These are phyloP conservation scores for Cephonodes hylas DNA, from an alignment of 2,888 invertebrate genomes.

Conservation along the genomic window DNA sequence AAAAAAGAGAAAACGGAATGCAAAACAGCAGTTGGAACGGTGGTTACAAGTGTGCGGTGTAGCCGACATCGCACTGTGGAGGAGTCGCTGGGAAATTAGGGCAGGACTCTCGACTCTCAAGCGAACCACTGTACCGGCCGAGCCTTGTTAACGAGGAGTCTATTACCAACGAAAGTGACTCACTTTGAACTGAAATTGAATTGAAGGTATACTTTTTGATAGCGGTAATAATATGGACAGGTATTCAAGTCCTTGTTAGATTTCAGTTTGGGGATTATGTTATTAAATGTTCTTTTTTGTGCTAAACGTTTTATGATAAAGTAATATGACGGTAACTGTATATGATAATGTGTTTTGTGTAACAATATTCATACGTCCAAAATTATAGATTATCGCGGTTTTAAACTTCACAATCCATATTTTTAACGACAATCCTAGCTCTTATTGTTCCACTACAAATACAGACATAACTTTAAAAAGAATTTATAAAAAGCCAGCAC, in stretches of 20 bases:
- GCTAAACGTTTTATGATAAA: too few species aligned
- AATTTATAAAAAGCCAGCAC: too few species aligned
- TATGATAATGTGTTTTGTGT: too few species aligned
- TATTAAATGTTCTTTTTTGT: too few species aligned
- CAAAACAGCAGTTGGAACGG: background rate
- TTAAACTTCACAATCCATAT: too few species aligned
- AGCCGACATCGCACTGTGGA: constrained; percentile 20
- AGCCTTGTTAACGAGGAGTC: constrained; percentile 15
- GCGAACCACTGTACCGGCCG: constrained; percentile 9
- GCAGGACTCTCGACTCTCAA: constrained; percentile 30
- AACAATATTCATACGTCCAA: too few species aligned
- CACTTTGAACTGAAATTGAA: background rate
- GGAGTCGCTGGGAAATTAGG: constrained; percentile 27
- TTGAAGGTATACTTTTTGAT: background rate
- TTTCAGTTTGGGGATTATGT: background rate
- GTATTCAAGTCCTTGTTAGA: background rate
- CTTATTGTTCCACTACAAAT: too few species aligned
- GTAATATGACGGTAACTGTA: too few species aligned
- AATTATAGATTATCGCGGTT: too few species aligned
- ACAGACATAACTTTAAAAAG: too few species aligned
- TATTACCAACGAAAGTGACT: constrained; percentile 1
- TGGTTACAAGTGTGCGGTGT: background rate
- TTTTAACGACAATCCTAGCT: too few species aligned
- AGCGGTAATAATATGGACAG: background rate
- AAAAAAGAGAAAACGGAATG: background rate